Conservation (phyloP, 35 echinoderm and acorn worm genomes). For the Apostichopus parvimensis region DNA sequence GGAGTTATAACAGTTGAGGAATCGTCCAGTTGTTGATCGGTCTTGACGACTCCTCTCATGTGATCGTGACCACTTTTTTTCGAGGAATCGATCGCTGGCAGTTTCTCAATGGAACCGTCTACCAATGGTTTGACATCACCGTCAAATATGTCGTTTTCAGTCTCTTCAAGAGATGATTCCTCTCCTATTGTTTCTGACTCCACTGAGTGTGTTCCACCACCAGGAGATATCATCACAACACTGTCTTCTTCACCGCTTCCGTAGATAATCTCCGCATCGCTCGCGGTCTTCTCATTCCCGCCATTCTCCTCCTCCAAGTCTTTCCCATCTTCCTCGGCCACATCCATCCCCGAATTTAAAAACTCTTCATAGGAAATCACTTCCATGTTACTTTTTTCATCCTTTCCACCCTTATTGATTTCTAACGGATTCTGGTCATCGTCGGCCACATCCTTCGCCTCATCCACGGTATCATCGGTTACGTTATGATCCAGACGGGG, state of each 20-base stretch:
- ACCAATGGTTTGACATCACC: background rate
- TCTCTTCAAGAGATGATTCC: background rate
- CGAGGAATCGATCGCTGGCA: background rate
- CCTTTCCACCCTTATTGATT: background rate
- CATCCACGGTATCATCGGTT: background rate
- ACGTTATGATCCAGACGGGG: background rate
- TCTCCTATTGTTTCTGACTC: background rate
- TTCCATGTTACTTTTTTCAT: background rate
- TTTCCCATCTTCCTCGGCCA: background rate
- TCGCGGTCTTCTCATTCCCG: background rate
- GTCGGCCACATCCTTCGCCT: background rate
- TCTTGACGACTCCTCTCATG: too few relatives aligned
- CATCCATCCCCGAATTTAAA: slow-evolving; percentile 8
- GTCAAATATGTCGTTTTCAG: background rate
- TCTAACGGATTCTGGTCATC: background rate
- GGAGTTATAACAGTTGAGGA: background rate
- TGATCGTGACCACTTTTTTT: background rate
- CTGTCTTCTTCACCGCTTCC: slow-evolving; percentile 18
- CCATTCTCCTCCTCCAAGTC: background rate
- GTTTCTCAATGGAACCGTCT: background rate
- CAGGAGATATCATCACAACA: slow-evolving; percentile 10
- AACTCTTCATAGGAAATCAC: slow-evolving; percentile 50
- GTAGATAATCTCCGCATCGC: background rate
- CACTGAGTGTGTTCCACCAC: background rate
- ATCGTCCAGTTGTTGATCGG: too few relatives aligned